Percentiles rank a stretch among this genome's conserved stretches.
phyloP scores from a whole-genome alignment of 2,113 vertebrate genomes.

The Brachyhypopomus gauderio region DNA sequence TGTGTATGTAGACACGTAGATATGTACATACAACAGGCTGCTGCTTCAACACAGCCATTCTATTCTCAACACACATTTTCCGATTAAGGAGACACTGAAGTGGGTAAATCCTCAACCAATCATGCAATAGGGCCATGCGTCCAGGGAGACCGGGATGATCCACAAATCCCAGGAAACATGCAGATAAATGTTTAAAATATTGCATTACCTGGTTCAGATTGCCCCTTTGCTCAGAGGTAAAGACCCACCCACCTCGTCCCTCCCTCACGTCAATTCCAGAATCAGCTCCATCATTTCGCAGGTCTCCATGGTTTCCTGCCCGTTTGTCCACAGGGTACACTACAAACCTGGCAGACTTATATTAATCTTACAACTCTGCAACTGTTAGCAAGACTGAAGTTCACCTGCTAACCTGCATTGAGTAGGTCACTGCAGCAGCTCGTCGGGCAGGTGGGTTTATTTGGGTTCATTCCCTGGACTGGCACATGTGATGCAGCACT shows the following conservation, averaged over 20 bases:
- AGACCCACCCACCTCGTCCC: not conserved
- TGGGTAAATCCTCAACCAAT: not conserved
- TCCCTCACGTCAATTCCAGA: not conserved
- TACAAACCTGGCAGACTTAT: no score
- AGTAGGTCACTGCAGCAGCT: no score
- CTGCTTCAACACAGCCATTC: not conserved
- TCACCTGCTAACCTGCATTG: no score
- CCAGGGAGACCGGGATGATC: not conserved
- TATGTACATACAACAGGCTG: not conserved
- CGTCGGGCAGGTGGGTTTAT: no score
- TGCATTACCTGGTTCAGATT: constrained; percentile 31
- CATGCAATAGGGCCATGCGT: not conserved
- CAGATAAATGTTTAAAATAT: not conserved
- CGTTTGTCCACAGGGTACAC: not conserved
- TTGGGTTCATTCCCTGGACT: no score
- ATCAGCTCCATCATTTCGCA: not conserved
- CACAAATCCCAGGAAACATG: not conserved
- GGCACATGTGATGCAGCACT: not conserved
- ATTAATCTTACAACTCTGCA: no score
- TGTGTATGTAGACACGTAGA: no score
- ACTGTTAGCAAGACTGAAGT: no score
- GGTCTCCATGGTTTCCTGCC: not conserved
- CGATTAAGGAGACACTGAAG: no score
- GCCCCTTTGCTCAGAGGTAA: not conserved
- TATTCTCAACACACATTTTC: not conserved